These are phyloP conservation scores for Plemyria rubiginata DNA, from an alignment of 2,888 invertebrate species.

Conservation along the genomic window DNA sequence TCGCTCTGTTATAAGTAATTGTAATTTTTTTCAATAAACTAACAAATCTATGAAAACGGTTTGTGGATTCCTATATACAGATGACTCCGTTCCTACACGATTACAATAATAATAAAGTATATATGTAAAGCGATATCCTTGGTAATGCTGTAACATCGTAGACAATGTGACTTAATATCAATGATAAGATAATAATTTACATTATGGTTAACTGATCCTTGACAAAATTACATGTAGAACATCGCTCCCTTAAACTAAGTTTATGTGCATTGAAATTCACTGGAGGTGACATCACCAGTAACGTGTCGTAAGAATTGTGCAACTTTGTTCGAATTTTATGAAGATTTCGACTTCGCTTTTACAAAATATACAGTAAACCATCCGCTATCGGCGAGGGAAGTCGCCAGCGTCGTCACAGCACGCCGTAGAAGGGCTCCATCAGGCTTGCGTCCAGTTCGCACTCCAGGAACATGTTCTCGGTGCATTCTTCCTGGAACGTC, in stretches of 20 bases:
- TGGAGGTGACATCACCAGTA: conserved; percentile 28
- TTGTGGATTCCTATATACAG: conserved; percentile 61
- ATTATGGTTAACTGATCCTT: conserved; percentile 58
- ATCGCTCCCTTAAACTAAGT: conserved; percentile 35
- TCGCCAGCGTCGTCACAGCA: conserved; percentile 61
- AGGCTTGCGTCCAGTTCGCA: conserved; percentile 76
- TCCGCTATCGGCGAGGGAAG: conserved; percentile 17
- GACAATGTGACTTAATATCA: conserved; percentile 58
- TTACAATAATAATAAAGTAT: conserved; percentile 60
- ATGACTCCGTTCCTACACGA: conserved; percentile 56
- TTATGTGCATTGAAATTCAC: conserved; percentile 36
- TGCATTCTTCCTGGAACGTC: conserved; percentile 73
- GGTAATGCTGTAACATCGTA: conserved; percentile 70
- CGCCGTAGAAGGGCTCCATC: conserved; percentile 79
- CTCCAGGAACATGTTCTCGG: conserved; percentile 78
- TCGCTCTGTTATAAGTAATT: conserved; percentile 55
- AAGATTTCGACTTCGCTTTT: conserved; percentile 46
- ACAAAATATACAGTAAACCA: conserved; percentile 47
- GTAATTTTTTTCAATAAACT: conserved; percentile 60
- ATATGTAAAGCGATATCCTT: conserved; percentile 77
- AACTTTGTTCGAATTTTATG: conserved; percentile 38
- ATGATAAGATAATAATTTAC: conserved; percentile 52
- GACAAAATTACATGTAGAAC: conserved; percentile 33
- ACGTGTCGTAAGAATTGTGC: conserved; percentile 33
- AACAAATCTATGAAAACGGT: conserved; percentile 59